A percentile compares a stretch with the other conserved stretches of the same genome.
phyloP scores from a whole-genome alignment of 1,140 invertebrate genomes.

The Trachymyrmex cornetzi region DNA sequence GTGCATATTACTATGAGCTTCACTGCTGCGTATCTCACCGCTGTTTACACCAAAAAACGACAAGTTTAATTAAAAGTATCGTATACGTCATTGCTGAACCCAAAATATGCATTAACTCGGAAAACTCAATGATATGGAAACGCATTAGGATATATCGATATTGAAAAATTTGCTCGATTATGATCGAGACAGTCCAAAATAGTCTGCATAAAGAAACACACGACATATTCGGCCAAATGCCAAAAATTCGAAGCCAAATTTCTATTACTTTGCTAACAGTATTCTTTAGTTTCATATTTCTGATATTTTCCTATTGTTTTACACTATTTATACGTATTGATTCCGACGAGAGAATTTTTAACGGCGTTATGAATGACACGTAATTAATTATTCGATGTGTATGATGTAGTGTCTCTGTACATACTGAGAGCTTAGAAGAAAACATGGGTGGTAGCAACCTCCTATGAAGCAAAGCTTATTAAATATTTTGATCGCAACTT shows the following conservation, averaged over 20 bases:
- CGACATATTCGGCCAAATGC: constrained; percentile 31
- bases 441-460: not conserved
- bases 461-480: constrained; percentile 3
- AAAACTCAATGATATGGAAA: not conserved
- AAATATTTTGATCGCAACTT: constrained; percentile 39
- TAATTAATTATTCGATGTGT: not conserved
- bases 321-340: not conserved
- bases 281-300: constrained; percentile 29
- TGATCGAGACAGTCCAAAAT: not conserved
- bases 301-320: not conserved
- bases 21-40: constrained; percentile 27
- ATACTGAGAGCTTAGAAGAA: not conserved
- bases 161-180: constrained; percentile 16
- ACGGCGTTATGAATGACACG: not conserved
- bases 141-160: constrained; percentile 19
- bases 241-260: constrained; percentile 32
- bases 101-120: not conserved
- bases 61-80: constrained; percentile 10
- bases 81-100: not conserved
- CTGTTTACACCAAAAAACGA: constrained; percentile 34
- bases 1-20: not conserved
- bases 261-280: not conserved
- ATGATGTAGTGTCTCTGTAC: not conserved
- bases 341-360: not conserved
- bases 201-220: not conserved